These are phyloP conservation scores for Lepisosteus osseus DNA, from an alignment of 2,113 vertebrate species.

Conservation along the genomic window DNA sequence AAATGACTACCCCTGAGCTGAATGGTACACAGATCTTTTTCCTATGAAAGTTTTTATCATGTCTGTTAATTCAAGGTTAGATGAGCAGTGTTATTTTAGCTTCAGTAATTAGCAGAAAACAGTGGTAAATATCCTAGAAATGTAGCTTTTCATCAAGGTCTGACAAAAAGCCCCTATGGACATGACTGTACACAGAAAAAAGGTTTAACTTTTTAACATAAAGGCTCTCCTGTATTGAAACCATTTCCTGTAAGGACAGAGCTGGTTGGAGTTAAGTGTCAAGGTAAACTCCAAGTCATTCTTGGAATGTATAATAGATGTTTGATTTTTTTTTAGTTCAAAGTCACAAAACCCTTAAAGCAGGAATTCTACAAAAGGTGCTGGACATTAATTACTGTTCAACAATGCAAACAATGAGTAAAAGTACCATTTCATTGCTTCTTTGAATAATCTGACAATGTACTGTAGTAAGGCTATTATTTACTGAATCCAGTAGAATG, in stretches of 20 bases:
- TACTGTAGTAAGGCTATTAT: slow-evolving; percentile 20
- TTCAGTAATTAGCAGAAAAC: slow-evolving; percentile 28
- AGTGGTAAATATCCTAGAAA: slow-evolving; percentile 43
- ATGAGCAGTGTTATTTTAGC: slow-evolving; percentile 37
- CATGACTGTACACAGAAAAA: slow-evolving; percentile 33
- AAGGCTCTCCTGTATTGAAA: slow-evolving; percentile 29
- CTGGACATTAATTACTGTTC: slow-evolving; percentile 58
- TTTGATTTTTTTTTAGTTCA: slow-evolving; percentile 37
- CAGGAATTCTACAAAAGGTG: slow-evolving; percentile 58
- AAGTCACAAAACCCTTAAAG: slow-evolving; percentile 52
- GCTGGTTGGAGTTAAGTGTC: slow-evolving; percentile 49
- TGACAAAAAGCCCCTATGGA: slow-evolving; percentile 28
- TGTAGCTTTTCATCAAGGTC: slow-evolving; percentile 38
- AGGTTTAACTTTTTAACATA: slow-evolving; percentile 32
- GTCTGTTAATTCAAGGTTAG: no score
- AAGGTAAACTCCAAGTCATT: slow-evolving; percentile 48
- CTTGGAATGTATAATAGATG: slow-evolving; percentile 46
- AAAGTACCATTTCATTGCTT: slow-evolving; percentile 47
- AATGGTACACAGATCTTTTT: no score
- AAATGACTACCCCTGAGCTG: no score
- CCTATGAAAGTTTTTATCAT: no score
- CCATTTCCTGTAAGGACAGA: slow-evolving; percentile 25
- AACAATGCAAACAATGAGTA: slow-evolving; percentile 53
- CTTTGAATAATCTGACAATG: slow-evolving; percentile 30
- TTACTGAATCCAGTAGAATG: slow-evolving; percentile 2